Evolutionary conservation across 2,888 invertebrate genomes (phyloP), one percentile per base, ranked within the genome.

Genomic region (Oeneis ivallda): DNA sequence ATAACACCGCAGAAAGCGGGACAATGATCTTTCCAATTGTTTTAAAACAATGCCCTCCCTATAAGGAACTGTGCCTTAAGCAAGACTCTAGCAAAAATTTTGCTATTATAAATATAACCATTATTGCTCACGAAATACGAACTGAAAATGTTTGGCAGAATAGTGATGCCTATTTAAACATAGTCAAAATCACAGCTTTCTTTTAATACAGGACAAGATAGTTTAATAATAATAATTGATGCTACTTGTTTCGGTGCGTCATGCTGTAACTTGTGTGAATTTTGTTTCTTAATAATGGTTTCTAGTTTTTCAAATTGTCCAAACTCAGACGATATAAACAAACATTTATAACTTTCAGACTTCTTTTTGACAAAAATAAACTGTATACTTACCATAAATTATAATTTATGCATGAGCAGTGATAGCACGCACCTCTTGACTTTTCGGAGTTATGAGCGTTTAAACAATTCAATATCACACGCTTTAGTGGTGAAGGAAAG

Each of bases 41-140:
- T 65, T 69, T 65, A 65, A 69, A 65, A 68, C 68, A 68, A 69
- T 69, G 47, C 65, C 53, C 50, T 61, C 65, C 69, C 67, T 65
- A 69, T 65, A 67, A 63, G 69, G 67, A 65, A 47, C 45, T 49
- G 32, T 26, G 59, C 56, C 64, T 32, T 43, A 63, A 65, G 65
- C 65, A 61, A 63, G 11, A 17, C 37, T 13, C 61, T 17, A 26
- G 13, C 19, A 34, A 56, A 32, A 26, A 15, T 9, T 41, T 59
- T n/a, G n/a, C 17, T 13, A 68, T 11, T 56, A 9, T n/a, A n/a
- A n/a, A n/a, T n/a, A n/a, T 50, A 10, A 10, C 1, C 56, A 15
- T 64, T 64, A 64, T 34, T 0, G 1, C 1, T 7, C 15, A 7
- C 0, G 8, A 0, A 32, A 52, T 47, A 68, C 17, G 19, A 9